Percentiles rank a stretch among this genome's conserved stretches.
phyloP scores from a whole-genome alignment of 2,797 vertebrate genomes.

The Picus viridis region DNA sequence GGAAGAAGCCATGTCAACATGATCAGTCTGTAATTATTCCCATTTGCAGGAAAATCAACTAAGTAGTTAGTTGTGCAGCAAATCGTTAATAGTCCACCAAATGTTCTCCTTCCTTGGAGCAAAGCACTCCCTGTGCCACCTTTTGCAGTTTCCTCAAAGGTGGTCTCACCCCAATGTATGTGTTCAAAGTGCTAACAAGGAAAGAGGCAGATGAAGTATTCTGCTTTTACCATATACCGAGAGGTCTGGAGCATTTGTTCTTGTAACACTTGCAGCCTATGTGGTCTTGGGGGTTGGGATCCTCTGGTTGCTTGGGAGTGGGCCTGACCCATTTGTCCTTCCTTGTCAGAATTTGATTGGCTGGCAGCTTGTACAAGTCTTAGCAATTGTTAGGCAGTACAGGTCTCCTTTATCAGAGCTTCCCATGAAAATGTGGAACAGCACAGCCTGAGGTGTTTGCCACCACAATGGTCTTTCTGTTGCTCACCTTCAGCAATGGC shows the following conservation, averaged over 20 bases:
- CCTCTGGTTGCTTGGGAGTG: background rate
- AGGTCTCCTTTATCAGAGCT: background rate
- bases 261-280: background rate
- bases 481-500: background rate
- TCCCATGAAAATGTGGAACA: background rate
- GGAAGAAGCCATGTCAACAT: background rate
- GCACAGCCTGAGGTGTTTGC: background rate
- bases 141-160: conserved; percentile 20
- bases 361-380: background rate
- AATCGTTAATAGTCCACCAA: conserved; percentile 27
- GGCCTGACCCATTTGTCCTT: conserved; percentile 47
- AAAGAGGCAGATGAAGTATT: background rate
- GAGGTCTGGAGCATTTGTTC: conserved; percentile 47
- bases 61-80: background rate
- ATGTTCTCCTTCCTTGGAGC: conserved; percentile 20
- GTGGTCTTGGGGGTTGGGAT: background rate
- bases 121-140: background rate
- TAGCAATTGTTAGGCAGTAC: background rate
- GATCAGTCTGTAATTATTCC: background rate
- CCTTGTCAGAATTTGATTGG: background rate
- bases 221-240: background rate
- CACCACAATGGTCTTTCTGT: background rate
- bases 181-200: conserved; percentile 22
- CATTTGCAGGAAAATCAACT: background rate
- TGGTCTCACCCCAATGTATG: background rate